Evolutionary conservation across 2,888 invertebrate species (phyloP).

Genomic region (Epistrophella euchroma): DNA sequence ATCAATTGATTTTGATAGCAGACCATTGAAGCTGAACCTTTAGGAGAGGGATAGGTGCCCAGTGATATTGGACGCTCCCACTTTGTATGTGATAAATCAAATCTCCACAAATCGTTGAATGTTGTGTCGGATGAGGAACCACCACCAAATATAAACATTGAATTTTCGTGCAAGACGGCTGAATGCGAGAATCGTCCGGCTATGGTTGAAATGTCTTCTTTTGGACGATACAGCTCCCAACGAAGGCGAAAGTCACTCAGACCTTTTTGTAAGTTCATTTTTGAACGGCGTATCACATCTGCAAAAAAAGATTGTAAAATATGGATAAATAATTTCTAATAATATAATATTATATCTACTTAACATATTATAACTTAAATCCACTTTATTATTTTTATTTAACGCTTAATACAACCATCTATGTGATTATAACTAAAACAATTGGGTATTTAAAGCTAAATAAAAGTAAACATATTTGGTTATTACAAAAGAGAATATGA

Average conservation of each 20-base stretch:
- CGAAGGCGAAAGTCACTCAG: slow-evolving; percentile 90
- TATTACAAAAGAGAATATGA: too few species aligned
- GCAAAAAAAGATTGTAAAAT: slow-evolving; percentile 75
- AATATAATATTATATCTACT: too few species aligned
- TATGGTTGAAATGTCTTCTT: slow-evolving; percentile 89
- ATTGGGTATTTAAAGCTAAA: too few species aligned
- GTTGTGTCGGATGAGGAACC: slow-evolving; percentile 97
- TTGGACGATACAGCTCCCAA: slow-evolving; percentile 87
- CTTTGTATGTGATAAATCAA: slow-evolving; percentile 92
- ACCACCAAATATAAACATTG: slow-evolving; percentile 98
- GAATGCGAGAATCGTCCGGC: slow-evolving; percentile 96
- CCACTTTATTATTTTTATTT: too few species aligned
- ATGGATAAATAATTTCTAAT: too few species aligned
- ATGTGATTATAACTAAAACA: too few species aligned
- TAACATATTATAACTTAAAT: too few species aligned
- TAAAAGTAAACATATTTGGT: too few species aligned
- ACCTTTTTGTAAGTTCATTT: slow-evolving; percentile 90
- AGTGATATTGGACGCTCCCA: slow-evolving; percentile 94
- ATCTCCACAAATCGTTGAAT: slow-evolving; percentile 97
- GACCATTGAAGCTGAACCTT: slow-evolving; percentile 97
- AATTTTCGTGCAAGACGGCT: slow-evolving; percentile 92
- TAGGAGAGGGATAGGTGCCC: slow-evolving; percentile 94
- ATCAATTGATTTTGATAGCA: slow-evolving; percentile 92
- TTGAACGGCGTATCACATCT: slow-evolving; percentile 92
- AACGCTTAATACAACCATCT: too few species aligned